phyloP scores from a whole-genome alignment of 2,888 invertebrate species.

The Myopa testacea region DNA sequence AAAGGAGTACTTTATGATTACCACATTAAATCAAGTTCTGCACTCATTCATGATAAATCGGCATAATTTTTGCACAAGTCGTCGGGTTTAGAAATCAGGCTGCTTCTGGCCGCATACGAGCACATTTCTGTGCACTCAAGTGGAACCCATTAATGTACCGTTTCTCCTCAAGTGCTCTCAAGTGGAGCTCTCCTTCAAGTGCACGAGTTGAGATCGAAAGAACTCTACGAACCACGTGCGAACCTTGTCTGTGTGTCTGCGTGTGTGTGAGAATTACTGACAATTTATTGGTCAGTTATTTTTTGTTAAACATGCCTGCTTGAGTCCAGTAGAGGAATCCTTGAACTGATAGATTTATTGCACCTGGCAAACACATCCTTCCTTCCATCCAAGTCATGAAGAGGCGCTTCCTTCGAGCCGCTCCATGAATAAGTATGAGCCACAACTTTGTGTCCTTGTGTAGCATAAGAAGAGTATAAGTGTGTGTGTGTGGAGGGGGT shows the following conservation, averaged over 20 bases:
- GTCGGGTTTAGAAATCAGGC: slow-evolving; percentile 3
- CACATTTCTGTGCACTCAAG: slow-evolving; percentile 31
- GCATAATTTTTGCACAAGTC: slow-evolving; percentile 7
- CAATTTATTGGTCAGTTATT: slow-evolving; percentile 44
- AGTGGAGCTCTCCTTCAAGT: neutral
- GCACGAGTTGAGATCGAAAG: neutral
- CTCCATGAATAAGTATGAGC: slow-evolving; percentile 11
- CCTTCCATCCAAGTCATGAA: neutral
- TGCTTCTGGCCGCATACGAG: neutral
- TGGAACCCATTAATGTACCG: slow-evolving; percentile 34
- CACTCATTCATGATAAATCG: slow-evolving; percentile 18
- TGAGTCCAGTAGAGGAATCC: slow-evolving; percentile 33
- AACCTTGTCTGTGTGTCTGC: slow-evolving; percentile 15
- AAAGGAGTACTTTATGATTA: neutral
- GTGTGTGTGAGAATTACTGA: slow-evolving; percentile 19
- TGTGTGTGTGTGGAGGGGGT: neutral
- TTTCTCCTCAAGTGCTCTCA: neutral
- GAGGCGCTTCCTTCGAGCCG: neutral
- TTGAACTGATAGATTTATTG: slow-evolving; percentile 41
- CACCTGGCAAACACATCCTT: slow-evolving; percentile 20
- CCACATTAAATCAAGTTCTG: slow-evolving; percentile 12
- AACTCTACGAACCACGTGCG: neutral
- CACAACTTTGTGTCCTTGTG: slow-evolving; percentile 8
- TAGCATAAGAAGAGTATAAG: neutral
- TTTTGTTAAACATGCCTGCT: slow-evolving; percentile 42